These are phyloP conservation scores for Marasmarcha lunaedactyla DNA, from an alignment of 2,888 invertebrate genomes.

Conservation along the genomic window DNA sequence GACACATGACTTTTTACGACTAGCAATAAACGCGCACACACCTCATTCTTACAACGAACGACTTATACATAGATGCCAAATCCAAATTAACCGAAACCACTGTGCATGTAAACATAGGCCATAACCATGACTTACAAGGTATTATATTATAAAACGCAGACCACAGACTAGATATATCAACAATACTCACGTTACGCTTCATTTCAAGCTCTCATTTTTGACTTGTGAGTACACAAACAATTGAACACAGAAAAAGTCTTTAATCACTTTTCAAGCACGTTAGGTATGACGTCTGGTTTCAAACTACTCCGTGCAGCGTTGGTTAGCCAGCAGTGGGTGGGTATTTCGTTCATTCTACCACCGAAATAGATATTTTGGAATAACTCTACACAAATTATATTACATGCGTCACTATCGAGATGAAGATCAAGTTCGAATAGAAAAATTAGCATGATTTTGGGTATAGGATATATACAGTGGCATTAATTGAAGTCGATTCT, in stretches of 20 bases:
- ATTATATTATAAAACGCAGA: too few species aligned
- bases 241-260: not conserved
- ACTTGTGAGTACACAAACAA: conserved; percentile 1
- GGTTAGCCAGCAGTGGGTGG: conserved; percentile 45
- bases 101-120: too few species aligned
- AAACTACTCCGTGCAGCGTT: conserved; percentile 41
- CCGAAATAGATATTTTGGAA: conserved; percentile 68
- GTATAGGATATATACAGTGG: not conserved
- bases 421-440: conserved; percentile 51
- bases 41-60: too few species aligned
- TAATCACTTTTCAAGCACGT: not conserved
- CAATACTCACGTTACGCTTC: conserved; percentile 62
- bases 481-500: not conserved
- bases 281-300: conserved; percentile 28
- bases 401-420: conserved; percentile 50
- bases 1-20: too few species aligned
- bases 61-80: too few species aligned
- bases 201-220: conserved; percentile 34
- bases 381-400: conserved; percentile 61
- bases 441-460: conserved; percentile 8
- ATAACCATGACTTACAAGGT: too few species aligned
- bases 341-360: conserved; percentile 36
- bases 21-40: too few species aligned
- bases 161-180: too few species aligned
- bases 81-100: too few species aligned